phyloP scores from a whole-genome alignment of 1,140 invertebrate genomes.

The Drosophila prosaltans region DNA sequence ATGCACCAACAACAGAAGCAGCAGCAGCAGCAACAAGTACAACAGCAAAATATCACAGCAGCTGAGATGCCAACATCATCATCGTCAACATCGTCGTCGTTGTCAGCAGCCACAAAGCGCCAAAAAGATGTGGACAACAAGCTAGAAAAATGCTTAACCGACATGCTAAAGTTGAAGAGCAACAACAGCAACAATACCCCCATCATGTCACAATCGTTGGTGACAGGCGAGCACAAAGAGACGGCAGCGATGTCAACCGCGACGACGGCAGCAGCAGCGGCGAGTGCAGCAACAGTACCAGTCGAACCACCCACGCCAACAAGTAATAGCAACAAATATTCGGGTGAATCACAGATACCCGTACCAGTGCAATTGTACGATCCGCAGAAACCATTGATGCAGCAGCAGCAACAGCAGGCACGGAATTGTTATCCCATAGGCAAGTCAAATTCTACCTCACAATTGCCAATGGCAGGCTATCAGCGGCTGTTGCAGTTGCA shows the following conservation, averaged over 20 bases:
- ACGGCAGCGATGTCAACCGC: slow-evolving; percentile 6
- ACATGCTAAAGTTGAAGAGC: slow-evolving; percentile 79
- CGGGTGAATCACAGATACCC: slow-evolving; percentile 62
- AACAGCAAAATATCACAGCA: slow-evolving; percentile 14
- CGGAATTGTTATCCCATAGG: slow-evolving; percentile 68
- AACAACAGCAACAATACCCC: slow-evolving; percentile 35
- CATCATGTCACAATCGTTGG: slow-evolving; percentile 58
- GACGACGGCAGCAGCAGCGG: slow-evolving; percentile 18
- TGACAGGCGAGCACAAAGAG: slow-evolving; percentile 66
- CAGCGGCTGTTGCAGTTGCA: slow-evolving; percentile 60
- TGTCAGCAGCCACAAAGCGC: slow-evolving; percentile 69
- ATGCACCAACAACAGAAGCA: slow-evolving; percentile 1
- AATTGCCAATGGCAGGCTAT: slow-evolving; percentile 70
- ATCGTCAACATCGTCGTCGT: slow-evolving; percentile 22
- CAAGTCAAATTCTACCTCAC: slow-evolving; percentile 78
- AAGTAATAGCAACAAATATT: slow-evolving; percentile 48
- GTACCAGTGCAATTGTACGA: slow-evolving; percentile 73
- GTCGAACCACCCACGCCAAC: slow-evolving; percentile 12
- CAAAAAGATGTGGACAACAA: slow-evolving; percentile 82
- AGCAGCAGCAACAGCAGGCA: slow-evolving; percentile 63
- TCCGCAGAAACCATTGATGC: slow-evolving; percentile 64
- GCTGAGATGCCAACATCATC: slow-evolving; percentile 28
- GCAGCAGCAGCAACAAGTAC: no score
- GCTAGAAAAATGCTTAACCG: slow-evolving; percentile 78
- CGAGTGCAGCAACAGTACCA: slow-evolving; percentile 24